Evolutionary conservation across 2,797 vertebrate genomes (phyloP).

Genomic region (Molossus molossus): DNA sequence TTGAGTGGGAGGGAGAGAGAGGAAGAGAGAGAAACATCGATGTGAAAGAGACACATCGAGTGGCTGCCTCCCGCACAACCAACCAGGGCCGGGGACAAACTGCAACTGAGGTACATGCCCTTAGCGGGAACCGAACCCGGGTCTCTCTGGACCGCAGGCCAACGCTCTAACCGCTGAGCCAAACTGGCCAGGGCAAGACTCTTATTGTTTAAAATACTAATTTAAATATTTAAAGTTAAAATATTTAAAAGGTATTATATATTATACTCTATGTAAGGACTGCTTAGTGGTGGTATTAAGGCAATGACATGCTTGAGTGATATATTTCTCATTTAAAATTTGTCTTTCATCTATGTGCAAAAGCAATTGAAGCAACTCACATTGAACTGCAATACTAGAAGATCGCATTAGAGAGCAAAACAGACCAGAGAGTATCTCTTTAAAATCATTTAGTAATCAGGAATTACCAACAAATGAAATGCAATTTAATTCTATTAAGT

Average conservation of each 20-base stretch:
- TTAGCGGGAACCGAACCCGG: too few species aligned
- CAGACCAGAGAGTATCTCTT: background rate
- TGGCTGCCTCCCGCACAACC: too few species aligned
- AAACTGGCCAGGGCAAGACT: too few species aligned
- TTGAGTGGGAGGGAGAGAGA: too few species aligned
- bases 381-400: background rate
- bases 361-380: background rate
- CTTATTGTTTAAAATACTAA: background rate
- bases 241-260: background rate
- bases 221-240: background rate
- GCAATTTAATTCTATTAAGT: background rate
- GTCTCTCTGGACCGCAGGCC: too few species aligned
- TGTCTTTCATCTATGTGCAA: background rate
- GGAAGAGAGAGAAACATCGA: too few species aligned
- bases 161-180: too few species aligned
- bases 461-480: slow-evolving; percentile 13
- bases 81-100: too few species aligned
- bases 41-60: too few species aligned
- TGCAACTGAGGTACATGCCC: too few species aligned
- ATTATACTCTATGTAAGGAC: background rate
- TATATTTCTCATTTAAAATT: slow-evolving; percentile 54
- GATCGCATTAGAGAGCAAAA: background rate
- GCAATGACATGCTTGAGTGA: background rate
- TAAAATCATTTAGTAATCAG: background rate
- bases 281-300: background rate